These are phyloP conservation scores for Baccha elongata DNA, from an alignment of 2,888 invertebrate species.

Conservation along the genomic window DNA sequence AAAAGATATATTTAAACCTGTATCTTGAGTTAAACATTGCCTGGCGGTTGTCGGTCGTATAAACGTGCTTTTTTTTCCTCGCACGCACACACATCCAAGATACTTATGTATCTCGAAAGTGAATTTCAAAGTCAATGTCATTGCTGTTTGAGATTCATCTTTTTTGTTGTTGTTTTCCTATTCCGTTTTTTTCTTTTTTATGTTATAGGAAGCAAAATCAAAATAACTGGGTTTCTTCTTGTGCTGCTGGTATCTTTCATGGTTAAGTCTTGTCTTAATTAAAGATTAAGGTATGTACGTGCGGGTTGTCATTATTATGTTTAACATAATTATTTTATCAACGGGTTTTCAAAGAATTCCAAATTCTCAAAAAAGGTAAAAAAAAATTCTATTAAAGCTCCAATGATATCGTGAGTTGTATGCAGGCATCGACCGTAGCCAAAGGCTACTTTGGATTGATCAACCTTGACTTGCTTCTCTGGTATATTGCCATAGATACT, in stretches of 20 bases:
- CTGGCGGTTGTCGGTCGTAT: background rate
- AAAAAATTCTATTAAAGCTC: constrained; percentile 29
- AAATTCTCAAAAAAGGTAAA: background rate
- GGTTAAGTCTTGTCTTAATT: constrained; percentile 24
- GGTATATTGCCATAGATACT: constrained; percentile 17
- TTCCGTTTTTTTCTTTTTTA: constrained; percentile 30
- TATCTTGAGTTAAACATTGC: constrained; percentile 15
- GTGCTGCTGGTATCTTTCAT: constrained; percentile 23
- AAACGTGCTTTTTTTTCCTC: constrained; percentile 31
- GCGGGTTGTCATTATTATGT: constrained; percentile 22
- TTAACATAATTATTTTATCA: background rate
- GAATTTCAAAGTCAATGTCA: constrained; percentile 74
- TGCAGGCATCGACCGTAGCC: constrained; percentile 5
- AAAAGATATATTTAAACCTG: constrained; percentile 45
- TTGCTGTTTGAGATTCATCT: constrained; percentile 54
- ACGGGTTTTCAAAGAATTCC: background rate
- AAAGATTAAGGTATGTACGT: constrained; percentile 29
- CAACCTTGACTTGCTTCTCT: constrained; percentile 58
- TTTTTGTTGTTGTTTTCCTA: constrained; percentile 29
- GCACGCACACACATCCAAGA: background rate
- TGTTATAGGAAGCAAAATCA: constrained; percentile 46
- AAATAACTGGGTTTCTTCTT: constrained; percentile 23
- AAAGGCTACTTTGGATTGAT: constrained; percentile 2
- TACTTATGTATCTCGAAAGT: constrained; percentile 53
- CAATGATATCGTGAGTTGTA: background rate